A percentile compares a stretch with the other conserved stretches of the same genome.
These are phyloP conservation scores for Pipistrellus nathusii DNA, from an alignment of 2,797 vertebrate genomes.

Conservation along the genomic window DNA sequence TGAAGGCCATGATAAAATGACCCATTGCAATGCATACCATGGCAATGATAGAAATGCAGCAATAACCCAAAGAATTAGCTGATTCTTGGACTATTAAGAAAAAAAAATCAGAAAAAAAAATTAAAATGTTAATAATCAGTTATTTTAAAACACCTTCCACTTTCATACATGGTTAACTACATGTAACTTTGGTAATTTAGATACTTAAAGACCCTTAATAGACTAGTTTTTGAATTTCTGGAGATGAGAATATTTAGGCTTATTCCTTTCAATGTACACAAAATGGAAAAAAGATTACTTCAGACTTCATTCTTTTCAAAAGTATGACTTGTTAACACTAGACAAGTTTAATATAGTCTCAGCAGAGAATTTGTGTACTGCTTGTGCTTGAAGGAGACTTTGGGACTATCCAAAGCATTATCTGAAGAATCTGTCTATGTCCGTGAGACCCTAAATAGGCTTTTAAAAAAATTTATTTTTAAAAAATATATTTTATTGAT, in stretches of 20 bases:
- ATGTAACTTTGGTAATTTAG: not conserved
- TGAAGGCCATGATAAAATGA: no score
- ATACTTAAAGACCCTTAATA: not conserved
- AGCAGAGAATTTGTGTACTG: conserved; percentile 9
- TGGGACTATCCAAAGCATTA: not conserved
- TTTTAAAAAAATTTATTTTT: not conserved
- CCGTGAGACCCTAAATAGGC: not conserved
- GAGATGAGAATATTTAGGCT: conserved; percentile 9
- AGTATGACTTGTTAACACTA: not conserved
- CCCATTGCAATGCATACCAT: not conserved
- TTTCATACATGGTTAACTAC: not conserved
- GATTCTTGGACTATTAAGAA: conserved; percentile 1
- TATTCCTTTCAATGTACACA: conserved; percentile 21
- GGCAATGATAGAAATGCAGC: not conserved
- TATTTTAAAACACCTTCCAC: conserved; percentile 12
- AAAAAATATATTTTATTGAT: not conserved
- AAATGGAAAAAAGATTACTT: not conserved
- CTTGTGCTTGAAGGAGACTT: not conserved
- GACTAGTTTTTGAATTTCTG: conserved; percentile 36
- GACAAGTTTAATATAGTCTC: not conserved
- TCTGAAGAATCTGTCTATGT: not conserved
- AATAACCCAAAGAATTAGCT: not conserved
- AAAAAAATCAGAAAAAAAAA: conserved; percentile 8
- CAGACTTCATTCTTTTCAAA: not conserved
- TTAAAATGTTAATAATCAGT: not conserved